phyloP scores from a whole-genome alignment of 2,113 vertebrate species.

The Antigone vipio region DNA sequence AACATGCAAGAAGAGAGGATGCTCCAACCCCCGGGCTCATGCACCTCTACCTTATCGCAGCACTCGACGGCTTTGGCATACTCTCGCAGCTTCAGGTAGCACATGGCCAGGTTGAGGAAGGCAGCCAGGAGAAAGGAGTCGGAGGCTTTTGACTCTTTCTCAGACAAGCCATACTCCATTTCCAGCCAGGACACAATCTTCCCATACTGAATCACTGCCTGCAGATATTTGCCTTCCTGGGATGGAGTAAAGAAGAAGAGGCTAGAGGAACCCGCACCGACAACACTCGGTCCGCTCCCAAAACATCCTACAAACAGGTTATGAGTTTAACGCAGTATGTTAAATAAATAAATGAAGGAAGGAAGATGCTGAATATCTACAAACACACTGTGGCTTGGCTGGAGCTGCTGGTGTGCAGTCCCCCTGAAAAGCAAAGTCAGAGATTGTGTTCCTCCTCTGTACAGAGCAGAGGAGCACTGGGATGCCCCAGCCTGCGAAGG shows the following conservation, averaged over 20 bases:
- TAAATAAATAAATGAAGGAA: not conserved
- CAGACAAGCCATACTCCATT: constrained; percentile 85
- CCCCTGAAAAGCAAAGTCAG: not conserved
- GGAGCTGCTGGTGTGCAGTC: not conserved
- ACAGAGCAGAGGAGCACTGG: not conserved
- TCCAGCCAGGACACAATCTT: constrained; percentile 92
- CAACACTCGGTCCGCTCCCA: not conserved
- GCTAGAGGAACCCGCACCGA: not conserved
- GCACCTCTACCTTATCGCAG: constrained; percentile 88
- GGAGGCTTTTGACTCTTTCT: constrained; percentile 82
- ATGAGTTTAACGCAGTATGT: accelerated
- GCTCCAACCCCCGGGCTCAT: accelerated
- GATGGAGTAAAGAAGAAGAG: not conserved
- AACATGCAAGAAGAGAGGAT: not conserved
- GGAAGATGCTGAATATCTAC: not conserved
- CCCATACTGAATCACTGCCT: constrained; percentile 91
- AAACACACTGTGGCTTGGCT: not conserved
- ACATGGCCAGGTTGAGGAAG: constrained; percentile 93
- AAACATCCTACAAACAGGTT: not conserved
- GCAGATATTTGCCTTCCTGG: constrained; percentile 84
- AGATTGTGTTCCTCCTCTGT: not conserved
- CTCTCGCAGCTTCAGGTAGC: constrained; percentile 88
- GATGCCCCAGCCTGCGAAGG: not conserved
- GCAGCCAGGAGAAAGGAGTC: constrained; percentile 82
- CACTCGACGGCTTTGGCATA: constrained; percentile 86